Base-by-base conservation (phyloP, 2,888 invertebrate species). In the Cosmopolites sordidus region DNA sequence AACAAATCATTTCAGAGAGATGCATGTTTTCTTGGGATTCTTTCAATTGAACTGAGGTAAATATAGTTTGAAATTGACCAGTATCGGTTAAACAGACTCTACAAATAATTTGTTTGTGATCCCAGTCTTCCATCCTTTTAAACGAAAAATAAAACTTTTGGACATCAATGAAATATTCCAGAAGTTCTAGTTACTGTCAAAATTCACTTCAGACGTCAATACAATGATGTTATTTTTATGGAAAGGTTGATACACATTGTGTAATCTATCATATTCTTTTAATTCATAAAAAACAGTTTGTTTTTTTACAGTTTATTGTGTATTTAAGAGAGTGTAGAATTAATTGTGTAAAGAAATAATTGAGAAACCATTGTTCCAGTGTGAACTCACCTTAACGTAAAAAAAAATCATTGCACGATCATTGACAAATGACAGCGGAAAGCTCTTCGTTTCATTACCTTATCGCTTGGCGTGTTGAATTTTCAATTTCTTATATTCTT, bases 1-100 rank as follows among this genome's bases (percentile, higher is more conserved):
- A 65, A 69, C 69, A 70, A 3, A 75, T 68, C 71, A 74, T 74
- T 66, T 74, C 73, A 1, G 73, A 71, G 48, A 74, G 62, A 60
- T 72, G 71, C 56, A 73, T 66, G 9, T 64, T 62, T 18, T 65
- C 49, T 14, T 69, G 69, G 14, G 64, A 62, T 27, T 60, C 62
- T 54, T 68, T 67, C 58, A 70, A 68, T 5, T 67, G 43, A 12
- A 66, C 64, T 5, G 49, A 45, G n/a, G 50, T 54, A 60, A 73
- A 74, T 54, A 74, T 65, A 14, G 73, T 71, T 52, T 69, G 68
- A 61, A 73, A 72, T 60, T 70, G 66, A 18, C 69, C 71, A 33
- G 68, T 61, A 62, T 69, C 71, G 9, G 66, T 63, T 53, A 73
- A 64, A 68, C 74, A 74, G 17, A 69, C 66, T 50, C 74, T 67